A percentile compares a stretch with the other conserved stretches of the same genome.
phyloP scores from a whole-genome alignment of 2,113 vertebrate genomes.

The Hippocampus mohnikei region DNA sequence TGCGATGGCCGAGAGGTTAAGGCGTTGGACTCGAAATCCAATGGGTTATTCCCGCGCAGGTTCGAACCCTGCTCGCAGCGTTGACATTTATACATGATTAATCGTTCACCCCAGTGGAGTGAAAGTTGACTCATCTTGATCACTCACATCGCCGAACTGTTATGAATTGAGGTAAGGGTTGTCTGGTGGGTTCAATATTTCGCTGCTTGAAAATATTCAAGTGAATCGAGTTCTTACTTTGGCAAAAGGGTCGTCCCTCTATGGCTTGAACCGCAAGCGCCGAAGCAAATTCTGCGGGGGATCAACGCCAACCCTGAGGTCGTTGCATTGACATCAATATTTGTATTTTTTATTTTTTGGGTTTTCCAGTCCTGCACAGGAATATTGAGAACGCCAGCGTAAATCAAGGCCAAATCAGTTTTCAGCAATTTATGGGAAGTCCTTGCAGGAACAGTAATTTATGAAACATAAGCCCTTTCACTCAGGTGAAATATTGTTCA shows the following conservation, averaged over 20 bases:
- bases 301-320: not conserved
- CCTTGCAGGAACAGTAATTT: slow-evolving; percentile 39
- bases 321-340: not conserved
- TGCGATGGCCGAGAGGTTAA: slow-evolving; percentile 7
- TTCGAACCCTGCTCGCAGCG: slow-evolving; percentile 1
- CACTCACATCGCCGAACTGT: too few relatives aligned
- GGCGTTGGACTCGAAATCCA: slow-evolving; percentile 2
- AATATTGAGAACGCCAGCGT: slow-evolving; percentile 24
- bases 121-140: too few relatives aligned
- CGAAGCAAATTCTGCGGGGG: not conserved
- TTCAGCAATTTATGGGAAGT: slow-evolving; percentile 31
- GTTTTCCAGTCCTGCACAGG: slow-evolving; percentile 9
- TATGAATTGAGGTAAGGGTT: too few relatives aligned
- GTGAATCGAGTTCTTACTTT: not conserved
- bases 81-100: not conserved
- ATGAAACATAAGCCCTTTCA: slow-evolving; percentile 33
- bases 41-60: slow-evolving; percentile 1
- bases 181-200: too few relatives aligned
- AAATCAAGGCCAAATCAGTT: slow-evolving; percentile 38
- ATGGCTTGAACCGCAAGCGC: not conserved
- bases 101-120: not conserved
- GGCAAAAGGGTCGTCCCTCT: not conserved
- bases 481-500: slow-evolving; percentile 29
- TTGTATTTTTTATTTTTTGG: not conserved
- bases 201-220: too few relatives aligned